Base-by-base conservation (phyloP, 2,888 invertebrate species). In the Drosophila acutilabella region DNA sequence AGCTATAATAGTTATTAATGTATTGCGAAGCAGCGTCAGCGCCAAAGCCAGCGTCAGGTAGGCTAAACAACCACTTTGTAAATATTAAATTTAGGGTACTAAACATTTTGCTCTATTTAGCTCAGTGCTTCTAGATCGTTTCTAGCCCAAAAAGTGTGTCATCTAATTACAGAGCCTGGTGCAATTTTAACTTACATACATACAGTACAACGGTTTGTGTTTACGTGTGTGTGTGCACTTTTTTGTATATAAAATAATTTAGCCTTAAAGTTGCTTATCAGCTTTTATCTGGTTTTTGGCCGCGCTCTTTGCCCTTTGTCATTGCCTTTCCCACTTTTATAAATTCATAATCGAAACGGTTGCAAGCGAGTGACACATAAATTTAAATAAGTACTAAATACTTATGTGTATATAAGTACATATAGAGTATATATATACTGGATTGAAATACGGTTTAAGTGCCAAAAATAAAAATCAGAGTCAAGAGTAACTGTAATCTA, bases 41-140 rank as follows among this genome's bases (percentile, higher is more conserved):
- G 69, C 64, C 82, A 85, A 71, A 42, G 36, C 23, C 56, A 56
- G 23, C 57, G 67, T 59, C 84, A 87, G 81, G 81, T 81, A 69
- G 59, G 69, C 50, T 64, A 40, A 69, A 45, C 45, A 48, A 59
- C 23, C 8, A 48, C 41, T 61, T 60, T 38, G 30, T 51, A 26
- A 45, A 30, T 61, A 62, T 36, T 53, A 26, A 20, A 16, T 10
- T 40, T 38, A 65, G 42, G 51, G 40, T 64, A 54, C 44, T 64
- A 50, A 50, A 66, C 30, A 42, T 47, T 54, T 18, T 36, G 45
- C 18, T 61, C 36, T 42, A 38, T 61, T 16, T 45, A 53, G 54
- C 18, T 52, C 7, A 14, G 16, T 36, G 36, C 5, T 13, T 36
- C 13, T 36, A 36, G 36, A 36, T 36, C 13, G 36, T 13, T 13